Evolutionary conservation across 2,888 invertebrate species (phyloP), one percentile per base, ranked within the genome.

Genomic region (Sycophila texana): DNA sequence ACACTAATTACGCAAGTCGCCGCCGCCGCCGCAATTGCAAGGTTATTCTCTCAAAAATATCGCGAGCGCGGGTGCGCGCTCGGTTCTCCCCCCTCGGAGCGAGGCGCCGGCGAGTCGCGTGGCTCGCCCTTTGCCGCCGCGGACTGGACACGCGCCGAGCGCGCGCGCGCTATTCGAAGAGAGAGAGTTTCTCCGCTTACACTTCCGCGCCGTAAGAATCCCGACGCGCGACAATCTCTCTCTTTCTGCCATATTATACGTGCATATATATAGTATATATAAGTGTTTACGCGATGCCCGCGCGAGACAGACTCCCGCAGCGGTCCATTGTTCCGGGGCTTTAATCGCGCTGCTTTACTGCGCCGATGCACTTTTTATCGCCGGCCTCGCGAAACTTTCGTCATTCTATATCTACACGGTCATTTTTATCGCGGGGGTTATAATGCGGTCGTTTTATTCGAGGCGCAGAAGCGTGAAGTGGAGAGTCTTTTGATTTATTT

Each of bases 91-190:
- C 73, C 58, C 70, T 63, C 67, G 57, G 58, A 63, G 47, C 51
- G n/a, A 72, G 65, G 74, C 77, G 83, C 82, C 60, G 74, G 74
- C 72, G 73, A 81, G 84, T 82, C 84, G 83, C 84, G 82, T 82
- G 84, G 84, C 83, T 80, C 82, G 72, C 79, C 49, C 74, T 72
- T 57, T 57, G 57, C 58, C 66, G 80, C 76, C 60, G 22, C 14
- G 49, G 16, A n/a, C 73, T 57, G 49, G 26, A 22, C 61, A 67
- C 66, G 60, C 67, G 49, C 51, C 61, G 26, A 12, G n/a, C 22
- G 51, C 10, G 4, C 66, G 51, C 66, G 65, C 65, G 26, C 26
- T 22, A 26, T 39, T 1, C 39, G 10, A 10, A 53, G 53, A 53
- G 53, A 53, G 53, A 53, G 53, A 53, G 53, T 39, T 39, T 39